Evolutionary conservation across 1,140 invertebrate species (phyloP), one percentile per base, ranked within the genome.

Genomic region (Prorops nasuta): DNA sequence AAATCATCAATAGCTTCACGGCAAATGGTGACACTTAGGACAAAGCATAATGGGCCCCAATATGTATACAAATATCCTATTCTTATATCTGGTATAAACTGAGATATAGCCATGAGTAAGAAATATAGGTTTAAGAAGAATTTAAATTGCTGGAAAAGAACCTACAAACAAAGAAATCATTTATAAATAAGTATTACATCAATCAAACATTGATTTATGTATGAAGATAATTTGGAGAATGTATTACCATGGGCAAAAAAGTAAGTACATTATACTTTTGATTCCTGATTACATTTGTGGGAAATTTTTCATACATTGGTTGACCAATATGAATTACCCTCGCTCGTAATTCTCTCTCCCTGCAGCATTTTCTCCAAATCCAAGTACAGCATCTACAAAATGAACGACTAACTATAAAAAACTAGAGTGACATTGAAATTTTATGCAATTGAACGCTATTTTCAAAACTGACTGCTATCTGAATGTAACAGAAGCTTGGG

Each of bases 71-170:
- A 83, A 74, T 97, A 97, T 6, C 97, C 96, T 72, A 99, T 96
- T 64, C 91, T 83, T 53, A 99, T 89, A 59, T 93, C 92, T 21
- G 94, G 94, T 71, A 99, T 92, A 72, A 99, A 98, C 72, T 99
- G 98, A 65, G 93, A 95, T 17, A 90, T 84, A 2, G 98, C 96
- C 96, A 99, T 99, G 32, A 98, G 81, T 35, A 99, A 80, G 78
- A 99, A 99, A 68, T 98, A 99, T 8, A 99, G 74, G 80, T 99
- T 99, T 37, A 99, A 81, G 76, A 99, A 99, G 76, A 98, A 98
- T 67, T 96, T 94, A 77, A 99, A 99, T 76, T 99, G 98, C 78
- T 99, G 93, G 81, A 90, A 99, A 36, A 99, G 81, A 35, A 92
- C 89, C 89, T 90, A 63, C 20, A 81, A 50, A 69, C 56, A 61